These are phyloP conservation scores for Pachyseris speciosa DNA, from an alignment of 64 coral and sea anemone genomes.

Conservation along the genomic window DNA sequence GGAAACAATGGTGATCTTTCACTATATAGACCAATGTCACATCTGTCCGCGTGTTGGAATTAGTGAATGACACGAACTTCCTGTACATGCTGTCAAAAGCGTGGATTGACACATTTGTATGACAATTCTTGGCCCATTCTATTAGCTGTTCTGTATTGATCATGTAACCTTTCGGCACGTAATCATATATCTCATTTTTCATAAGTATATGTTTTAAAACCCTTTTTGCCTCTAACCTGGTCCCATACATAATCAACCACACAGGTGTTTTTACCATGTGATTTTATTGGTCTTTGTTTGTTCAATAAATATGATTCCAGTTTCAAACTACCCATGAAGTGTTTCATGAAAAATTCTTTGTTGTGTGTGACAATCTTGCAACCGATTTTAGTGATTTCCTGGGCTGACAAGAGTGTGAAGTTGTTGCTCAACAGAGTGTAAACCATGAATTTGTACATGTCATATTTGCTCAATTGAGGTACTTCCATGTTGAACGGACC, in stretches of 20 bases:
- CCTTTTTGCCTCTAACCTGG: slow-evolving; percentile 2
- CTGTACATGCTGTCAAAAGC: not conserved
- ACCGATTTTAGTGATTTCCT: not conserved
- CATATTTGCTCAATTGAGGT: not conserved
- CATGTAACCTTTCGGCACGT: not conserved
- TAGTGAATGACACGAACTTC: not conserved
- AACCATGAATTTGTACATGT: not conserved
- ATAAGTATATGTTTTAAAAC: slow-evolving; percentile 57
- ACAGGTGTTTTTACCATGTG: slow-evolving; percentile 13
- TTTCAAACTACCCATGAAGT: slow-evolving; percentile 31
- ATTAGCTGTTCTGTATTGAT: slow-evolving; percentile 49
- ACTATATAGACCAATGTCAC: not conserved
- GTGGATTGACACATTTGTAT: not conserved
- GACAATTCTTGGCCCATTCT: not conserved
- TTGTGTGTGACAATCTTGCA: not conserved
- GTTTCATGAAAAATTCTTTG: slow-evolving; percentile 1
- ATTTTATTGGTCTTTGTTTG: slow-evolving; percentile 51
- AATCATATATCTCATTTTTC: slow-evolving; percentile 23
- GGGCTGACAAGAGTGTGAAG: not conserved
- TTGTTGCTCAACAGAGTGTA: not conserved
- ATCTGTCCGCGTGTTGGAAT: not conserved
- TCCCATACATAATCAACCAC: slow-evolving; percentile 57
- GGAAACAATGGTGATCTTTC: slow-evolving; percentile 22
- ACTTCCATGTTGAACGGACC: not conserved
- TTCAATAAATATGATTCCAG: slow-evolving; percentile 29